Percentiles rank a stretch among this genome's conserved stretches.
Conservation (phyloP, 2,797 vertebrate genomes). For the Morelia viridis region DNA sequence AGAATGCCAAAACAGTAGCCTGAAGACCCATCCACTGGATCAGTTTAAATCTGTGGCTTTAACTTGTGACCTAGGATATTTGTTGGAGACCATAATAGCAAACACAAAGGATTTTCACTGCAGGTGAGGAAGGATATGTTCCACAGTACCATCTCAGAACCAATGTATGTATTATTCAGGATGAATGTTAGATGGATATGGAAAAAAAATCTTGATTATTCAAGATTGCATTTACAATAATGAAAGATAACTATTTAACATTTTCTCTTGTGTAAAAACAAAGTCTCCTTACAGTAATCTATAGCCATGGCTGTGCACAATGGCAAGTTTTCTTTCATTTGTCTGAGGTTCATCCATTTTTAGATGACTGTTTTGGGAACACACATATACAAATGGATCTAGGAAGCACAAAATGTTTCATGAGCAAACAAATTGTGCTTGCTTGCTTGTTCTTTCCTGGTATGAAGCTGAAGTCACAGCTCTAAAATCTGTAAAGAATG, state of each 20-base stretch:
- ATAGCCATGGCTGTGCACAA: not conserved
- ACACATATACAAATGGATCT: not conserved
- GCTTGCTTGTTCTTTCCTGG: not conserved
- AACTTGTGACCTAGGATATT: not conserved
- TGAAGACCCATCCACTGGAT: not conserved
- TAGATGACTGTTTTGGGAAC: not conserved
- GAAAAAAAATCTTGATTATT: not conserved
- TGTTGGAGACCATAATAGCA: not conserved
- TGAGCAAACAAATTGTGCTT: not conserved
- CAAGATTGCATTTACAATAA: not conserved
- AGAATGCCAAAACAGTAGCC: not conserved
- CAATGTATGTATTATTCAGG: not conserved
- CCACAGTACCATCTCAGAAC: not conserved
- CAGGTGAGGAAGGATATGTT: not conserved
- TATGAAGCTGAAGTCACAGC: not conserved
- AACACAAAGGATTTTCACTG: not conserved
- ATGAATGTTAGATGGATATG: not conserved
- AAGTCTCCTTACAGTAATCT: not conserved
- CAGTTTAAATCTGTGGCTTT: slow-evolving; percentile 2
- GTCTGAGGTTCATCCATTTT: not conserved
- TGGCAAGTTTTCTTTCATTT: not conserved
- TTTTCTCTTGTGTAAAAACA: not conserved
- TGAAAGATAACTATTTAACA: not conserved
- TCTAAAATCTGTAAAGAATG: not conserved
- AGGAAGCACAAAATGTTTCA: not conserved